Conservation (phyloP, 2,888 invertebrate species). For the Thecophora atra region DNA sequence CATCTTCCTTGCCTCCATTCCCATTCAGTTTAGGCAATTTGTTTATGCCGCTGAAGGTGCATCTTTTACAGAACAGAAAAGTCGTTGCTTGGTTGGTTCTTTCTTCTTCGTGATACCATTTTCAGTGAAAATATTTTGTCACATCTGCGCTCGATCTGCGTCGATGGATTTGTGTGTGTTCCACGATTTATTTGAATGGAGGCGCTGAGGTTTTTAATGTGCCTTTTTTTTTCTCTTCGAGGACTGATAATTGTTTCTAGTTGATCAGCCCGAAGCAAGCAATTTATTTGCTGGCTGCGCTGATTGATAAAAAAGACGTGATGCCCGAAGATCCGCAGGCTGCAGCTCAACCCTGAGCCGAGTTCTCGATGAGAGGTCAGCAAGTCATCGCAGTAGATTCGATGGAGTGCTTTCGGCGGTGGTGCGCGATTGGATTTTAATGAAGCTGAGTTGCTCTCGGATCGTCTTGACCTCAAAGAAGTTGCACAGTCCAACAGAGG, state of each 20-base stretch:
- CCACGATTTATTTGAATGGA: constrained; percentile 2
- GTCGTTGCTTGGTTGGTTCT: neutral
- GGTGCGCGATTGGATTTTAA: no score
- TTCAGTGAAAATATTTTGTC: constrained; percentile 32
- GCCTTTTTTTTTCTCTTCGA: constrained; percentile 23
- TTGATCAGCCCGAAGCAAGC: neutral
- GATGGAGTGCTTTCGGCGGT: no score
- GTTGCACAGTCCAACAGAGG: no score
- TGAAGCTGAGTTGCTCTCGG: no score
- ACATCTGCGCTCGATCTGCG: constrained; percentile 17
- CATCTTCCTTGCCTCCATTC: neutral
- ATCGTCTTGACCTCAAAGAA: no score
- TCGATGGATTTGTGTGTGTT: constrained; percentile 28
- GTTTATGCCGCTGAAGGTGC: neutral
- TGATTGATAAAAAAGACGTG: neutral
- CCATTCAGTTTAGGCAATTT: neutral
- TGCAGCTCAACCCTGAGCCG: no score
- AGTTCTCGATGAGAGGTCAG: no score
- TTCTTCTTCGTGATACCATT: no score
- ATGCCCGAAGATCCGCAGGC: neutral
- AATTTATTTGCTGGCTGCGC: neutral
- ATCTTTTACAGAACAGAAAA: neutral
- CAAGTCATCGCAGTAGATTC: no score
- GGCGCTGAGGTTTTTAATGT: constrained; percentile 30
- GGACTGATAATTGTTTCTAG: neutral